phyloP scores from a whole-genome alignment of 64 coral and sea anemone genomes.

The Catalaphyllia jardinei region DNA sequence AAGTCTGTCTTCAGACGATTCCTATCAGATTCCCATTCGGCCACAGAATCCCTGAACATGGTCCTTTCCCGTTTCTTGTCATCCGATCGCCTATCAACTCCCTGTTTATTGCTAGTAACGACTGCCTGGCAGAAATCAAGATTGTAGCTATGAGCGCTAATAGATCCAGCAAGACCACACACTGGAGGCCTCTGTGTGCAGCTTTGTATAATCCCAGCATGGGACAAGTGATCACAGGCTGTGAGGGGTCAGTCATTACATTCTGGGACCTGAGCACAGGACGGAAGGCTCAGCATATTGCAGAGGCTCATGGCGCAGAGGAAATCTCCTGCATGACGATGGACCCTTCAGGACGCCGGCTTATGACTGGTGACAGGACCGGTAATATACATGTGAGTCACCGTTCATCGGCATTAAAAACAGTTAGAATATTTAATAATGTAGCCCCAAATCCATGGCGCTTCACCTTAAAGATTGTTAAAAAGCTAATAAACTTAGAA shows the following conservation, averaged over 20 bases:
- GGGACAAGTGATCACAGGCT: slow-evolving; percentile 86
- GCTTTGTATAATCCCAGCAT: slow-evolving; percentile 77
- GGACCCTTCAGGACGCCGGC: slow-evolving; percentile 63
- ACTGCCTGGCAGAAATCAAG: slow-evolving; percentile 89
- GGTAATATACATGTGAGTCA: slow-evolving; percentile 84
- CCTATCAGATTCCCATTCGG: slow-evolving; percentile 81
- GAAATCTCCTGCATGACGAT: slow-evolving; percentile 90
- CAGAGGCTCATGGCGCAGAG: slow-evolving; percentile 72
- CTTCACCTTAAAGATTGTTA: too few relatives aligned
- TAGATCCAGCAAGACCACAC: slow-evolving; percentile 75
- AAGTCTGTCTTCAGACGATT: slow-evolving; percentile 83
- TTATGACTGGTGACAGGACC: slow-evolving; percentile 78
- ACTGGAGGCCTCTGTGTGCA: slow-evolving; percentile 75
- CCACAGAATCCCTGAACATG: slow-evolving; percentile 86
- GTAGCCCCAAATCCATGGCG: too few relatives aligned
- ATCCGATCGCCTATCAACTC: slow-evolving; percentile 74
- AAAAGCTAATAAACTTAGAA: too few relatives aligned
- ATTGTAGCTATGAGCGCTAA: slow-evolving; percentile 53
- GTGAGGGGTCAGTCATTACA: slow-evolving; percentile 65
- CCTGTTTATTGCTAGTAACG: slow-evolving; percentile 85
- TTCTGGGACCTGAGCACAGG: slow-evolving; percentile 77
- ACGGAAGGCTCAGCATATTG: slow-evolving; percentile 58
- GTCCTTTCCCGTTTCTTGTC: slow-evolving; percentile 87
- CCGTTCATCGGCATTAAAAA: too few relatives aligned
- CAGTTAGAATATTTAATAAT: too few relatives aligned